phyloP scores from a whole-genome alignment of 2,113 vertebrate genomes.

The Lepidothrix coronata region DNA sequence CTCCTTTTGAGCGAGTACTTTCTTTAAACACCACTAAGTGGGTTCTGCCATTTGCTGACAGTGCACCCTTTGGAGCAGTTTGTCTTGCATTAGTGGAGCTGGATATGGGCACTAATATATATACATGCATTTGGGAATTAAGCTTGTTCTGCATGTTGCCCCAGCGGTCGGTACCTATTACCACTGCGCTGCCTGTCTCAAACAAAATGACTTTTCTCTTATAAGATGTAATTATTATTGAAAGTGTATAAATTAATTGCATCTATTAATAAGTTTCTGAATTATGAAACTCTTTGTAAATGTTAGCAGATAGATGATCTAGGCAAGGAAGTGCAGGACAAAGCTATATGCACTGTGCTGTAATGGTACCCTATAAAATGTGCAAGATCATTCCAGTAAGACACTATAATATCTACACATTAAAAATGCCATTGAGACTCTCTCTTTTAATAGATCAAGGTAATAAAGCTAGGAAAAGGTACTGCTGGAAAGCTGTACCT shows the following conservation, averaged over 20 bases:
- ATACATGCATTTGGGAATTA: background rate
- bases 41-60: background rate
- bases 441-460: background rate
- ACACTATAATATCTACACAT: background rate
- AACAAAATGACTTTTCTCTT: background rate
- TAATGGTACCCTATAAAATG: background rate
- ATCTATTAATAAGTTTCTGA: background rate
- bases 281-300: background rate
- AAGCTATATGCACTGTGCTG: background rate
- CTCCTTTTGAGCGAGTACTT: background rate
- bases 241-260: background rate
- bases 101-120: background rate
- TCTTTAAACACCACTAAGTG: background rate
- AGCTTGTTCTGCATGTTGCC: background rate
- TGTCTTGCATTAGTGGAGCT: background rate
- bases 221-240: background rate
- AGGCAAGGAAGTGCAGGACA: background rate
- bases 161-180: background rate
- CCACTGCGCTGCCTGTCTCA: rapidly evolving
- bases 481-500: background rate
- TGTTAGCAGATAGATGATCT: background rate
- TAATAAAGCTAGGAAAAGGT: background rate
- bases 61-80: background rate
- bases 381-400: background rate
- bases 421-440: background rate